phyloP scores from a whole-genome alignment of 2,888 invertebrate genomes.

The Lymantria monacha region DNA sequence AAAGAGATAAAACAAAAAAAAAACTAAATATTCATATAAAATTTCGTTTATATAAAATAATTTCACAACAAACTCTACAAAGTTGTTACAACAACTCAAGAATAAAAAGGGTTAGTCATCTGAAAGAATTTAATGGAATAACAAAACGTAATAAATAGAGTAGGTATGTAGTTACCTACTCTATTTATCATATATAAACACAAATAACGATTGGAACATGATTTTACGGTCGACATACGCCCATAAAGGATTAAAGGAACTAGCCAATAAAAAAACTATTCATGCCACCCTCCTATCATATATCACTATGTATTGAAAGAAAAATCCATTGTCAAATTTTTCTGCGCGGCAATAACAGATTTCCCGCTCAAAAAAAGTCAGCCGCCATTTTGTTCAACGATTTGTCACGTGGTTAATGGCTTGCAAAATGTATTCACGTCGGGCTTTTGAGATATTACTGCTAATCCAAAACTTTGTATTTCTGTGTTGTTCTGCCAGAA shows the following conservation, averaged over 20 bases:
- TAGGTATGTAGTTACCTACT: neutral
- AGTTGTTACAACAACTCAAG: no score
- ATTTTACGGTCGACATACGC: slow-evolving; percentile 42
- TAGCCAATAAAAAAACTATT: slow-evolving; percentile 60
- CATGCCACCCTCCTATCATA: slow-evolving; percentile 53
- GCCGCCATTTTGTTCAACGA: slow-evolving; percentile 74
- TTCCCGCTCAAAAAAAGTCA: slow-evolving; percentile 69
- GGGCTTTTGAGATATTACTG: slow-evolving; percentile 39
- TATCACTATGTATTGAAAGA: slow-evolving; percentile 69
- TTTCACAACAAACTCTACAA: no score
- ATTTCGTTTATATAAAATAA: no score
- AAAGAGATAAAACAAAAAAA: no score
- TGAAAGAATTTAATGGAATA: neutral
- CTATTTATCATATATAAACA: neutral
- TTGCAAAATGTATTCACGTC: slow-evolving; percentile 76
- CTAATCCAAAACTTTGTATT: slow-evolving; percentile 37
- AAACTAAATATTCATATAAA: no score
- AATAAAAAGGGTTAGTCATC: no score
- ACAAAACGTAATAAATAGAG: neutral
- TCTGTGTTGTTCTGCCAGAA: slow-evolving; percentile 34
- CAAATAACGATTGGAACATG: slow-evolving; percentile 9
- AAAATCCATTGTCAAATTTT: slow-evolving; percentile 63
- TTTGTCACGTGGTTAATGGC: slow-evolving; percentile 84
- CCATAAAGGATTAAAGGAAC: slow-evolving; percentile 66
- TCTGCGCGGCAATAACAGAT: slow-evolving; percentile 54